Base-by-base conservation (phyloP, 2,888 invertebrate species). In the Tetranychus truncatus region DNA sequence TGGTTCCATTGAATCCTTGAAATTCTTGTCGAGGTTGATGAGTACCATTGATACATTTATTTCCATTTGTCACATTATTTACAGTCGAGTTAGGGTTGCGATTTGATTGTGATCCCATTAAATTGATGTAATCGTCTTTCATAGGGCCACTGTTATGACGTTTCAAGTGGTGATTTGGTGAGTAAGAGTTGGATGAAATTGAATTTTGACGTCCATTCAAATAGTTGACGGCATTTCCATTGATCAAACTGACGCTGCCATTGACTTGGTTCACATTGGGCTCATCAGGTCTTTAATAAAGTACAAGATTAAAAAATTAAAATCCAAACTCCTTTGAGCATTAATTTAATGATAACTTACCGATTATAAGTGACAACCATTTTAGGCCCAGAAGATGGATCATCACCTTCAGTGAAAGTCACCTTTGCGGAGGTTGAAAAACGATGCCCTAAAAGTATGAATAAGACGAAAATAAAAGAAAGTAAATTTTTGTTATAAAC, bases 361-460 rank as follows among this genome's bases (percentile, higher is more conserved):
- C 90, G 87, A 82, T 92, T 92, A 84, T 91, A 93, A 80, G 90
- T 90, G 82, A 93, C 92, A 67, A 78, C 77, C 78, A 76, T 76
- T 66, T 46, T 66, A 9, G 74, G 76, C 6, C 66, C 45, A 24
- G 69, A 69, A 20, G 69, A 69, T 71, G 73, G 34, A 72, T 55
- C 76, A 24, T 73, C 71, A 46, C 45, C 71, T 55, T n/a, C 21
- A 11, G 73, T 76, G 65, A 77, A 72, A 45, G 87, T 86, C 72
- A 92, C 85, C 79, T 90, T 89, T 1, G 92, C 91, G 18, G 91
- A 89, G 78, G 91, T 88, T 7, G 91, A 89, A 66, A 89, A 87
- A 79, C 91, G 87, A 84, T 92, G 86, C 69, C 91, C 85, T 91
- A 88, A 74, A 74, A 72, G 66, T 78, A 77, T n/a, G 44, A 71